A percentile compares a stretch with the other conserved stretches of the same genome.
Conservation (phyloP, 1,140 invertebrate genomes). For the Ceratina australensis region DNA sequence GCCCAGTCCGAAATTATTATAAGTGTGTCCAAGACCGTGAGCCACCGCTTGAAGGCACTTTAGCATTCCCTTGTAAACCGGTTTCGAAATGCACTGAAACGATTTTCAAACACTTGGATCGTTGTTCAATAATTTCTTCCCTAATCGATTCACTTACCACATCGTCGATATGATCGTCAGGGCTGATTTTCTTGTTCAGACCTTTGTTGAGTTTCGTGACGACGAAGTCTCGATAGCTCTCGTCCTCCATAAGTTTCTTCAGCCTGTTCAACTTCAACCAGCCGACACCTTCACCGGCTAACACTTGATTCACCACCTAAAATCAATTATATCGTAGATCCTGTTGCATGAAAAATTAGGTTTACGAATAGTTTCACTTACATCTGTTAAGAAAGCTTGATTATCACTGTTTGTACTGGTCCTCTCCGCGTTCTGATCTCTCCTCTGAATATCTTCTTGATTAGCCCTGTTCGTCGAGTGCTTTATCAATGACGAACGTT, state of each 20-base stretch:
- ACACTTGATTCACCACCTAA: conserved; percentile 92
- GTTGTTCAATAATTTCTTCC: not conserved
- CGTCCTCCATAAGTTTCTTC: conserved; percentile 99
- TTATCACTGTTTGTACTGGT: conserved; percentile 90
- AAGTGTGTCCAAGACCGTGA: conserved; percentile 94
- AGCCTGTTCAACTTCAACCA: conserved; percentile 97
- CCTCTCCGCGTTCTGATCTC: conserved; percentile 83
- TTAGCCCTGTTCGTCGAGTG: conserved; percentile 85
- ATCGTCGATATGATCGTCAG: conserved; percentile 98
- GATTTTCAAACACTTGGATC: no score
- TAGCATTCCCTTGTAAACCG: conserved; percentile 98
- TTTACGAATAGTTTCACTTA: conserved; percentile 71
- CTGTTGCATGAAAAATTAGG: no score
- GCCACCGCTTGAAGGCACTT: conserved; percentile 94
- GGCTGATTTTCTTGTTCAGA: conserved; percentile 94
- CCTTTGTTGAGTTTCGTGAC: conserved; percentile 97
- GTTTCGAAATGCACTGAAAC: conserved; percentile 89
- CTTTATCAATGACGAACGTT: conserved; percentile 94
- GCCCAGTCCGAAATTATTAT: conserved; percentile 94
- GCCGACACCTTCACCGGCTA: conserved; percentile 97
- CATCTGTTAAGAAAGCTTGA: conserved; percentile 92
- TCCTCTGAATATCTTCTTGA: conserved; percentile 84
- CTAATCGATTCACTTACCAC: conserved; percentile 86
- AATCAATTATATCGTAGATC: not conserved
- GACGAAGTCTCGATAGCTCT: conserved; percentile 98